A percentile compares a stretch with the other conserved stretches of the same genome.
phyloP scores from a whole-genome alignment of 64 coral and sea anemone genomes.

The Stichodactyla helianthus region DNA sequence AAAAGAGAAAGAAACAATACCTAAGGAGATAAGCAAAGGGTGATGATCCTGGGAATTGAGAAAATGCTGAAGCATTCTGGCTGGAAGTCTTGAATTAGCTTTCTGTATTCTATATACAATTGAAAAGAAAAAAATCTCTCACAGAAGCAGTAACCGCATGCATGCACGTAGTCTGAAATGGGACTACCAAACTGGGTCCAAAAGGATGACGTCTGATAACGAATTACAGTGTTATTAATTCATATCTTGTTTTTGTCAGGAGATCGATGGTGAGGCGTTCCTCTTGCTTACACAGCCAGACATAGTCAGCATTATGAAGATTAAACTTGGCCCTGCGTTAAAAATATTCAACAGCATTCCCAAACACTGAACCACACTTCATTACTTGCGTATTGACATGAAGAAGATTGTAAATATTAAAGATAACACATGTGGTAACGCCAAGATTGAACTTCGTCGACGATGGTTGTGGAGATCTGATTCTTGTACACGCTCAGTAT shows the following conservation, averaged over 20 bases:
- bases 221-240: not conserved
- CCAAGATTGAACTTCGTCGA: too few relatives aligned
- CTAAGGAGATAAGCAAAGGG: too few relatives aligned
- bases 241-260: constrained; percentile 35
- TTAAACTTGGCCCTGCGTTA: constrained; percentile 81
- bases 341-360: constrained; percentile 77
- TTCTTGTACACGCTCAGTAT: not conserved
- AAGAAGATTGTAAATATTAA: not conserved
- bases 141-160: too few relatives aligned
- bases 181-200: too few relatives aligned
- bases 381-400: not conserved
- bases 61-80: too few relatives aligned
- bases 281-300: constrained; percentile 62
- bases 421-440: not conserved
- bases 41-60: too few relatives aligned
- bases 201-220: too few relatives aligned
- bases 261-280: constrained; percentile 79
- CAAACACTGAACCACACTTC: constrained; percentile 30
- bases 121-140: too few relatives aligned
- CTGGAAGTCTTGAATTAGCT: too few relatives aligned
- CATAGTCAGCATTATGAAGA: constrained; percentile 69
- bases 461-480: not conserved
- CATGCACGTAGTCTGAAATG: too few relatives aligned
- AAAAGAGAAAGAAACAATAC: too few relatives aligned
- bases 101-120: too few relatives aligned